Conservation (phyloP, 1,140 invertebrate species). For the Ceratitis capitata region DNA sequence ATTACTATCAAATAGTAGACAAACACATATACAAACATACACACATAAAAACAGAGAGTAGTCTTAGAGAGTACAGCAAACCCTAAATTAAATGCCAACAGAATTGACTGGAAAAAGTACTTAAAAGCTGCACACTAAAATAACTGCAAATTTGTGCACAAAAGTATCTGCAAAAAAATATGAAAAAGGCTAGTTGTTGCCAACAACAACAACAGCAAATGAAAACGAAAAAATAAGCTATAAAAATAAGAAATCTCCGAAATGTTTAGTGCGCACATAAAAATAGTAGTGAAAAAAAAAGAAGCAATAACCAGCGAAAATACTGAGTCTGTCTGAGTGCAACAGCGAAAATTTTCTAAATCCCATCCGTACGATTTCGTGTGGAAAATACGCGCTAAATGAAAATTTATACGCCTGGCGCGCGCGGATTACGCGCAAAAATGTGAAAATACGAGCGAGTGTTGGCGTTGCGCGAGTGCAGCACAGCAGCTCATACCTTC, state of each 20-base stretch:
- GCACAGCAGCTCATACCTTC: too few relatives aligned
- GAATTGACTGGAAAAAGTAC: slow-evolving; percentile 35
- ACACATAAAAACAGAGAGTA: background rate
- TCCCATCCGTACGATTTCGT: slow-evolving; percentile 34
- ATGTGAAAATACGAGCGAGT: slow-evolving; percentile 24
- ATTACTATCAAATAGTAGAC: background rate
- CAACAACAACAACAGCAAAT: background rate
- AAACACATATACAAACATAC: background rate
- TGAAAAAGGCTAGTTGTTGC: background rate
- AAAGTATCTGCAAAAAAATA: slow-evolving; percentile 13
- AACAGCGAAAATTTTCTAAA: slow-evolving; percentile 18
- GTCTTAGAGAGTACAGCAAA: background rate
- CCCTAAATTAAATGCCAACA: slow-evolving; percentile 26
- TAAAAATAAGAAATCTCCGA: background rate
- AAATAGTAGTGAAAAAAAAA: background rate
- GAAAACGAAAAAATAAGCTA: background rate
- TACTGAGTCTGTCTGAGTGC: background rate
- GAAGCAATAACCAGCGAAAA: too few relatives aligned
- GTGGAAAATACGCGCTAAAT: slow-evolving; percentile 33
- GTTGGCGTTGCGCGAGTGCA: background rate
- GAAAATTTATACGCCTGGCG: slow-evolving; percentile 35
- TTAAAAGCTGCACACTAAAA: background rate
- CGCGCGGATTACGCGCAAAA: slow-evolving; percentile 28
- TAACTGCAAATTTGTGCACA: slow-evolving; percentile 8
- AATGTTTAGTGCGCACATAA: slow-evolving; percentile 5